phyloP scores from a whole-genome alignment of 1,140 invertebrate genomes.

The Drusus annulatus region DNA sequence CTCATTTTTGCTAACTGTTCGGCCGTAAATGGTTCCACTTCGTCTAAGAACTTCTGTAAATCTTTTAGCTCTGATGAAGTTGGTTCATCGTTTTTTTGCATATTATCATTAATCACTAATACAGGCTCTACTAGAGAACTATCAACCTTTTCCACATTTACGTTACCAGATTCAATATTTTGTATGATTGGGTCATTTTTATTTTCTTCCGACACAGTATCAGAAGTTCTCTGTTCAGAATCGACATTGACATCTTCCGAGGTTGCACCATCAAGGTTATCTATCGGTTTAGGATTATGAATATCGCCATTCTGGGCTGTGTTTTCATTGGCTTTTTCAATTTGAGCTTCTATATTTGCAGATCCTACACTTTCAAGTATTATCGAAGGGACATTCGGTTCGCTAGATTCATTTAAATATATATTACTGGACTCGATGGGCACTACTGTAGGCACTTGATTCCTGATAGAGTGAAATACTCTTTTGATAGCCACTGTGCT shows the following conservation, averaged over 20 bases:
- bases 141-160: conserved; percentile 33
- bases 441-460: neutral
- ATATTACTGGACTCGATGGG: neutral
- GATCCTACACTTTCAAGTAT: conserved; percentile 28
- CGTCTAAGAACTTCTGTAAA: conserved; percentile 62
- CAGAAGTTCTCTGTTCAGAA: neutral
- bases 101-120: neutral
- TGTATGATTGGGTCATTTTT: conserved; percentile 13
- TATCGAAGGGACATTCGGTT: conserved; percentile 8
- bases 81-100: conserved; percentile 47
- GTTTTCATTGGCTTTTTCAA: conserved; percentile 45
- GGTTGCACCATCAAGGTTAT: neutral
- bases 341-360: conserved; percentile 38
- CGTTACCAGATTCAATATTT: neutral
- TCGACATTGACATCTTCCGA: neutral
- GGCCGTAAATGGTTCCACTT: conserved; percentile 69
- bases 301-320: conserved; percentile 13
- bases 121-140: conserved; percentile 50
- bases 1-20: conserved; percentile 76
- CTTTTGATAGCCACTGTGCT: conserved; percentile 87
- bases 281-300: neutral
- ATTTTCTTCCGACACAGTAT: conserved; percentile 3
- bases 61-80: conserved; percentile 35
- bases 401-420: conserved; percentile 10
- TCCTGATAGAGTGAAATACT: conserved; percentile 61